phyloP scores from a whole-genome alignment of 2,888 invertebrate species.

The Neoscelio sp. region DNA sequence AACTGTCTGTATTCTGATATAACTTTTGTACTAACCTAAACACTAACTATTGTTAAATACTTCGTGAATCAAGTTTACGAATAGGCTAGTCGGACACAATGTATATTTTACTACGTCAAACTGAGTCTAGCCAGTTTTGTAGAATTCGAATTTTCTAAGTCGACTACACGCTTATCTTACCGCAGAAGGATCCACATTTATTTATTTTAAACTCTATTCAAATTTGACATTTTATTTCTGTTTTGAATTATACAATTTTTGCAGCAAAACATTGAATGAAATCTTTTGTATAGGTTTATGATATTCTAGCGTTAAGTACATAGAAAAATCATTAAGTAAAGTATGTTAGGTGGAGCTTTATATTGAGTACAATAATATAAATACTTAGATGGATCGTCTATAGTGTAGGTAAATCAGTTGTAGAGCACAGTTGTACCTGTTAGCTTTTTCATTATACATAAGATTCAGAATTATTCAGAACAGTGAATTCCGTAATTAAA shows the following conservation, averaged over 20 bases:
- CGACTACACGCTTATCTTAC: slow-evolving; percentile 77
- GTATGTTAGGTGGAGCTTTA: slow-evolving; percentile 42
- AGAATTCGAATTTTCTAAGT: slow-evolving; percentile 77
- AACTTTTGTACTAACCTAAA: slow-evolving; percentile 65
- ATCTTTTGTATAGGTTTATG: no score
- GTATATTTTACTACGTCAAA: slow-evolving; percentile 70
- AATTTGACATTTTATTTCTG: slow-evolving; percentile 27
- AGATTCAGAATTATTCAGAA: slow-evolving; percentile 44
- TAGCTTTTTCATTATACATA: slow-evolving; percentile 34
- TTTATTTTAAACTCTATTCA: slow-evolving; percentile 6
- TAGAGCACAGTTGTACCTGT: slow-evolving; percentile 19
- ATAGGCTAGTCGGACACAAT: slow-evolving; percentile 74
- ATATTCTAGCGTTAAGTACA: slow-evolving; percentile 13
- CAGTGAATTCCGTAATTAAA: slow-evolving; percentile 33
- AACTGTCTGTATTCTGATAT: slow-evolving; percentile 59
- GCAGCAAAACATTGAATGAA: no score
- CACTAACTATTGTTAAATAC: slow-evolving; percentile 73
- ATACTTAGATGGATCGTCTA: slow-evolving; percentile 42
- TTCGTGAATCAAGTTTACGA: slow-evolving; percentile 73
- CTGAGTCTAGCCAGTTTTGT: slow-evolving; percentile 76
- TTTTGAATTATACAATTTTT: no score
- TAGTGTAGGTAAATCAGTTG: slow-evolving; percentile 42
- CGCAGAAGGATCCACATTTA: slow-evolving; percentile 75
- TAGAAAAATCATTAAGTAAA: slow-evolving; percentile 32
- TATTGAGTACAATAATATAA: slow-evolving; percentile 27